Evolutionary conservation across 2,888 invertebrate genomes (phyloP).

Genomic region (Hirtodrosophila trivittata): DNA sequence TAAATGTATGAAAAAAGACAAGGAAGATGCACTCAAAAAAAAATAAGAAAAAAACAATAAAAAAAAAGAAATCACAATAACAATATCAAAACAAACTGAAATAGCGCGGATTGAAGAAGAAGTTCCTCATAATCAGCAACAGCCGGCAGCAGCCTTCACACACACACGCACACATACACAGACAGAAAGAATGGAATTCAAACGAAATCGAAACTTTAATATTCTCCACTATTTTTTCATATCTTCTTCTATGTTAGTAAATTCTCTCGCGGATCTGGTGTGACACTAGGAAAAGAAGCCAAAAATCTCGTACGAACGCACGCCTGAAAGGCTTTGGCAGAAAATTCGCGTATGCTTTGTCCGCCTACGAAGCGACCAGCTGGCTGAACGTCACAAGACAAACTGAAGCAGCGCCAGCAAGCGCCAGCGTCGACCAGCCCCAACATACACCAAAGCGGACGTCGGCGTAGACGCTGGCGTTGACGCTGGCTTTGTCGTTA

Average conservation of each 20-base stretch:
- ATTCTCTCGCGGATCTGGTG: neutral
- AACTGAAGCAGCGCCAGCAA: slow-evolving; percentile 81
- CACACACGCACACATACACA: slow-evolving; percentile 19
- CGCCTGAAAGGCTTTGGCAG: slow-evolving; percentile 61
- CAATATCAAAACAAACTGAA: slow-evolving; percentile 26
- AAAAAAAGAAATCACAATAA: slow-evolving; percentile 4
- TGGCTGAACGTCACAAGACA: slow-evolving; percentile 83
- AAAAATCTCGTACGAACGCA: slow-evolving; percentile 46
- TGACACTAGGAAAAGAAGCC: slow-evolving; percentile 8
- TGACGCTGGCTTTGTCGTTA: slow-evolving; percentile 20
- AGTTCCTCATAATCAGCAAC: slow-evolving; percentile 43
- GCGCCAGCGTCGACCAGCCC: slow-evolving; percentile 40
- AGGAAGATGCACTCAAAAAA: slow-evolving; percentile 3
- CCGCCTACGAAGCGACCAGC: slow-evolving; percentile 68
- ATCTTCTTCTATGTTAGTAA: neutral
- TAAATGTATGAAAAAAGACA: slow-evolving; percentile 8
- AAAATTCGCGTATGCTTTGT: slow-evolving; percentile 60
- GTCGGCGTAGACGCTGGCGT: slow-evolving; percentile 26
- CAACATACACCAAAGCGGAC: slow-evolving; percentile 17
- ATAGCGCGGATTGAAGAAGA: slow-evolving; percentile 18
- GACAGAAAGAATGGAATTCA: slow-evolving; percentile 10
- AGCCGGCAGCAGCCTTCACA: slow-evolving; percentile 36
- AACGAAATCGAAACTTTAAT: slow-evolving; percentile 41
- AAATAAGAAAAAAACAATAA: slow-evolving; percentile 8
- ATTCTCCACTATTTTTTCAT: neutral